A percentile compares a stretch with the other conserved stretches of the same genome.
Conservation (phyloP, 2,113 vertebrate genomes). For the Equus przewalskii region DNA sequence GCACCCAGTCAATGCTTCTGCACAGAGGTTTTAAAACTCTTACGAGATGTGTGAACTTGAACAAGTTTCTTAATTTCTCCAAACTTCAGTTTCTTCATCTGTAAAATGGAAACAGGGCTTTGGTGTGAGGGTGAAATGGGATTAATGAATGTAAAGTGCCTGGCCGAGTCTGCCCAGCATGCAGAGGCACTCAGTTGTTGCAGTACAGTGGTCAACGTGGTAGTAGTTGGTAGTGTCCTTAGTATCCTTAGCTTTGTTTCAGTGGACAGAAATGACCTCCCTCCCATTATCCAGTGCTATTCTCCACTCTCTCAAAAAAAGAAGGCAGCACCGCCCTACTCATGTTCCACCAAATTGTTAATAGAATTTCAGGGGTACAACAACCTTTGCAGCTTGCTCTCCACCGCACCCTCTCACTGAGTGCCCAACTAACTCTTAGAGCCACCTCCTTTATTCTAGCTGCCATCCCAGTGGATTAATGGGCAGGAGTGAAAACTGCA, state of each 20-base stretch:
- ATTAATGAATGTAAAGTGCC: neutral
- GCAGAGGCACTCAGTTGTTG: neutral
- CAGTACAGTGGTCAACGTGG: neutral
- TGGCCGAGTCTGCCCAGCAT: neutral
- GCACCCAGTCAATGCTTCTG: neutral
- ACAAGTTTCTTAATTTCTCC: constrained; percentile 6
- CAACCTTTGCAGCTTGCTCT: neutral
- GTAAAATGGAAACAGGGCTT: neutral
- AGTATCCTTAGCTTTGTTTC: neutral
- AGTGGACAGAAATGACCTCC: neutral
- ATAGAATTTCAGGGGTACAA: neutral
- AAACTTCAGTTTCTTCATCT: neutral
- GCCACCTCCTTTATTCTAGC: neutral
- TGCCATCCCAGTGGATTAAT: neutral
- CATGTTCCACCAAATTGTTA: neutral
- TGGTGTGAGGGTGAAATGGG: neutral
- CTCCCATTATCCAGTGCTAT: neutral
- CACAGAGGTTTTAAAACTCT: neutral
- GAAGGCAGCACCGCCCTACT: neutral
- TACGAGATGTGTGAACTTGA: neutral
- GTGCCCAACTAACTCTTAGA: neutral
- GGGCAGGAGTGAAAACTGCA: neutral
- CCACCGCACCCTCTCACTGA: neutral
- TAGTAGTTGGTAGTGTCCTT: neutral
- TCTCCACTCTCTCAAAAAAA: neutral